Percentiles rank a stretch among this genome's conserved stretches.
Evolutionary conservation across 2,888 invertebrate genomes (phyloP).

Genomic region (Drosophila parthenogenetica): DNA sequence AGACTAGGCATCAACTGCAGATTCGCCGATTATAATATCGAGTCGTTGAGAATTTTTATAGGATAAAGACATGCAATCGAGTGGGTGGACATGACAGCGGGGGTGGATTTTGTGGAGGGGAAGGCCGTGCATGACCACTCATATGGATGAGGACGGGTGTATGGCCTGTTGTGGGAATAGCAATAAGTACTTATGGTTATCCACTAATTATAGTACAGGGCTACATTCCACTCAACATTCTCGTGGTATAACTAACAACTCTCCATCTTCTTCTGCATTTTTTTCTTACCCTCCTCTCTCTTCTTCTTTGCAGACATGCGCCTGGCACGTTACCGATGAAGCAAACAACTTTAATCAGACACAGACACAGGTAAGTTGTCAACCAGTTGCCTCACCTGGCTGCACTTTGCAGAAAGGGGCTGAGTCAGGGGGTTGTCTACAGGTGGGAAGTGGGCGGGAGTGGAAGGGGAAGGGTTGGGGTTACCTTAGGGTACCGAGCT

Average conservation of each 20-base stretch:
- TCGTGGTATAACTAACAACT: slow-evolving; percentile 56
- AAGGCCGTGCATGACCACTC: slow-evolving; percentile 54
- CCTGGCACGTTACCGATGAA: slow-evolving; percentile 76
- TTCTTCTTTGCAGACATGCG: slow-evolving; percentile 65
- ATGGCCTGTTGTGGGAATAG: slow-evolving; percentile 15
- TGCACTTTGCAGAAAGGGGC: slow-evolving; percentile 3
- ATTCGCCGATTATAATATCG: slow-evolving; percentile 28
- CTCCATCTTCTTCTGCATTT: slow-evolving; percentile 19
- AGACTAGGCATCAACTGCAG: background rate
- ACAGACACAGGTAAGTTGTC: slow-evolving; percentile 76
- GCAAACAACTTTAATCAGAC: slow-evolving; percentile 75
- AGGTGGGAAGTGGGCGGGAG: background rate
- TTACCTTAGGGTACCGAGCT: slow-evolving; percentile 28
- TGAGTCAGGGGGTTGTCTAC: background rate
- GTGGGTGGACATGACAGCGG: slow-evolving; percentile 20
- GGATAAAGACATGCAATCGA: slow-evolving; percentile 41
- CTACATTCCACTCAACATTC: slow-evolving; percentile 58
- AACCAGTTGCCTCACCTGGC: slow-evolving; percentile 38
- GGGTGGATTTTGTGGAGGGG: slow-evolving; percentile 1
- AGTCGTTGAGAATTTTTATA: slow-evolving; percentile 36
- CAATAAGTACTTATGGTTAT: slow-evolving; percentile 54
- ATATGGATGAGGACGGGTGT: slow-evolving; percentile 22
- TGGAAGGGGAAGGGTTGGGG: background rate
- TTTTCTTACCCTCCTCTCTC: background rate
- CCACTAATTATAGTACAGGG: slow-evolving; percentile 64